phyloP scores from a whole-genome alignment of 2,888 invertebrate species.

The Tryphoninae sp. region DNA sequence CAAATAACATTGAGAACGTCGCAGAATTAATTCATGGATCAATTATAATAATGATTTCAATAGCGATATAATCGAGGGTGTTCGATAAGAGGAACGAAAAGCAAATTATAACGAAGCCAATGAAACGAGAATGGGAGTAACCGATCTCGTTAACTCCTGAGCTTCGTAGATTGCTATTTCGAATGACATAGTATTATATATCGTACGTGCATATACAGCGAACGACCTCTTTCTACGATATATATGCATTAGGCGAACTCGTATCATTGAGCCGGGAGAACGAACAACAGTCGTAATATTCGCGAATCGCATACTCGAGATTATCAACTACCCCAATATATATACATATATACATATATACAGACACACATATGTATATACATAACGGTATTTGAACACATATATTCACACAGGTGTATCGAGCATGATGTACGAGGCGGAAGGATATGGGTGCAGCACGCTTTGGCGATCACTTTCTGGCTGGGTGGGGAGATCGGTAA shows the following conservation, averaged over 20 bases:
- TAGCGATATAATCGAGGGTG: neutral
- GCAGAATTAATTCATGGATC: neutral
- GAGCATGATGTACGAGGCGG: constrained; percentile 59
- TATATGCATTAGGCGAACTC: neutral
- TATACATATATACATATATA: neutral
- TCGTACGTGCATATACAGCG: constrained; percentile 24
- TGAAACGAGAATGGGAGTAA: constrained; percentile 24
- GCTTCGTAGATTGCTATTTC: neutral
- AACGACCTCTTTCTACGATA: constrained; percentile 41
- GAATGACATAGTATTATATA: constrained; percentile 29
- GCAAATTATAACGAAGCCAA: constrained; percentile 29
- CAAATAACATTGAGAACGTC: neutral
- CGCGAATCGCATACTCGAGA: constrained; percentile 40
- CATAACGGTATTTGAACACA: neutral
- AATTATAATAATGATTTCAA: neutral
- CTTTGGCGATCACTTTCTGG: constrained; percentile 21
- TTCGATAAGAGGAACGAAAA: constrained; percentile 1
- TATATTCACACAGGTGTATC: constrained; percentile 48
- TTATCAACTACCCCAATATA: constrained; percentile 41
- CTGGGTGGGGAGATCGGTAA: constrained; percentile 21
- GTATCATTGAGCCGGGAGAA: neutral
- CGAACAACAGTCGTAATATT: constrained; percentile 37
- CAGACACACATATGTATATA: neutral
- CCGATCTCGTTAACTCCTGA: constrained; percentile 30
- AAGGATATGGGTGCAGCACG: constrained; percentile 63